phyloP scores from a whole-genome alignment of 2,113 vertebrate species.

The Corvus moneduloides region DNA sequence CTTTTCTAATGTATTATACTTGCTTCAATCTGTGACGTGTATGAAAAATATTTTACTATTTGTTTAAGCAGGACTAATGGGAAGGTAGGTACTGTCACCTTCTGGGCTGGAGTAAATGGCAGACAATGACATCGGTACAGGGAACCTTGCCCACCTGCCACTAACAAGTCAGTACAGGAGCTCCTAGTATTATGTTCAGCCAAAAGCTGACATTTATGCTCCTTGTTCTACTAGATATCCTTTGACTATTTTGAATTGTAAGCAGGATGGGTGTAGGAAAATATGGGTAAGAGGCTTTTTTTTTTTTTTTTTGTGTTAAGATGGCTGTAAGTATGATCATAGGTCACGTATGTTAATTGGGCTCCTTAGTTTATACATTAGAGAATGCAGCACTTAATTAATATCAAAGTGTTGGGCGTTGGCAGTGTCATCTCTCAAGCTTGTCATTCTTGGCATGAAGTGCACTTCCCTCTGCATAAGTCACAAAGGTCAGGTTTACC shows the following conservation, averaged over 20 bases:
- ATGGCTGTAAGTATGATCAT: not conserved
- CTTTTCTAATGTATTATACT: not conserved
- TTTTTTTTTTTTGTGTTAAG: not conserved
- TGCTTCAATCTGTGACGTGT: not conserved
- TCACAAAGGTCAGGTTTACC: conserved; percentile 13
- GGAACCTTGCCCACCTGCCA: not conserved
- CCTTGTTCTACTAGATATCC: not conserved
- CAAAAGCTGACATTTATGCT: not conserved
- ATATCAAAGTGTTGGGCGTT: not conserved
- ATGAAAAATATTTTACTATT: not conserved
- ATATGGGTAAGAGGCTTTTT: not conserved
- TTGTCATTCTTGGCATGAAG: not conserved
- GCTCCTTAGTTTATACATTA: not conserved
- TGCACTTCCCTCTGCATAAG: not conserved
- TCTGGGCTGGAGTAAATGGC: not conserved
- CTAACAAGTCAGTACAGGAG: not conserved
- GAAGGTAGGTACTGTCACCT: not conserved
- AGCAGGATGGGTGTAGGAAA: not conserved
- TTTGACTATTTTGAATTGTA: not conserved
- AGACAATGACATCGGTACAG: not conserved
- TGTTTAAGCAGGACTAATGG: not conserved
- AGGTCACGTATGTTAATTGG: not conserved
- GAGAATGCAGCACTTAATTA: conserved; percentile 11
- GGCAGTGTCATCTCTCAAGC: not conserved
- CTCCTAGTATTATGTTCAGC: not conserved